Base-by-base conservation (phyloP, 1,140 invertebrate species). In the Calliopsis andreniformis region DNA sequence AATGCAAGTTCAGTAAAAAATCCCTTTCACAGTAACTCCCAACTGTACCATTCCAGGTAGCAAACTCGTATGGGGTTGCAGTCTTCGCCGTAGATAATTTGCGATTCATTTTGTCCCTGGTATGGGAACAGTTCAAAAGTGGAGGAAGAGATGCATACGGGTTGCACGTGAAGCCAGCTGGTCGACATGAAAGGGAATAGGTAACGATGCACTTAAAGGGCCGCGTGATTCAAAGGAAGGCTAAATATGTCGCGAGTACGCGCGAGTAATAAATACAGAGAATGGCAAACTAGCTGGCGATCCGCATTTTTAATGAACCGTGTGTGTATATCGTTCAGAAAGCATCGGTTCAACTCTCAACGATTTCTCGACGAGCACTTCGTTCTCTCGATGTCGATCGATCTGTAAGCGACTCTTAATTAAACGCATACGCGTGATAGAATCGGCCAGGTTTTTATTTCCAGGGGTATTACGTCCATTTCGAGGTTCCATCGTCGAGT, bases 151-250 rank as follows among this genome's bases (percentile, higher is more conserved):
- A 56, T 51, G 79, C 56, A 43, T 45, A 58, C 61, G 62, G 58
- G 59, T 35, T 77, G 62, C 62, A 71, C 20, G 23, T 55, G 68
- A 81, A 80, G 51, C 53, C 35, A 39, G 35, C 45, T 39, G 59
- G 42, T 63, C 39, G 30, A 70, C 73, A 76, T 66, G 76, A 84
- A 84, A 84, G 80, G 53, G 82, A 83, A 84, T 84, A 76, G 66
- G 58, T 83, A 84, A 84, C 69, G 82, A 84, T 69, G 82, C 78
- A 83, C 82, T 83, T 80, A 83, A 84, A 84, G 76, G 72, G 72
- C 66, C 43, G 56, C 43, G 18, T 35, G 76, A 80, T 70, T 83
- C 78, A 80, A 80, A 80, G 81, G 35, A 58, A 64, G 39, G 67
- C 66, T 78, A 83, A 78, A 83, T 83, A 78, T 75, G 32, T 39